These are phyloP conservation scores for Harpagus bidentatus DNA, from an alignment of 2,113 vertebrate genomes.

Conservation along the genomic window DNA sequence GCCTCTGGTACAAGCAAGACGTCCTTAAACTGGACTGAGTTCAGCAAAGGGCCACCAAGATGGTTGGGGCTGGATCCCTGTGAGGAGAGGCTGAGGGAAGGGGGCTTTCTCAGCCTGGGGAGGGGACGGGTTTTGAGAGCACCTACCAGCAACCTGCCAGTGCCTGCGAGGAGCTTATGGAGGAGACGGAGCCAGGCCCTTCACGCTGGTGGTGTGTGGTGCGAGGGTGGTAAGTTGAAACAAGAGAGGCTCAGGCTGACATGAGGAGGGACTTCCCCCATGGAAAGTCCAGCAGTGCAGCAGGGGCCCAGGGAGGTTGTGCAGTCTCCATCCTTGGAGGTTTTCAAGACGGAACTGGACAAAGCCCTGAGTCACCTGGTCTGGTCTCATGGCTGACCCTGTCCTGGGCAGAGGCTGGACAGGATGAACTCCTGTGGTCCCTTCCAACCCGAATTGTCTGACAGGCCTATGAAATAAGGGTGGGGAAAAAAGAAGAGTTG, in stretches of 20 bases:
- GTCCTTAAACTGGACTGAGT: too few species aligned
- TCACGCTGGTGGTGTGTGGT: rapidly evolving
- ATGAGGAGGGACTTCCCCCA: not conserved
- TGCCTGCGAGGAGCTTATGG: not conserved
- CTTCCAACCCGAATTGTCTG: not conserved
- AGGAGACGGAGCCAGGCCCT: not conserved
- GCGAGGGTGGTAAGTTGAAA: not conserved
- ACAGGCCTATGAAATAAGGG: not conserved
- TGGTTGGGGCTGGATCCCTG: not conserved
- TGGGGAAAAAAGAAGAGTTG: not conserved
- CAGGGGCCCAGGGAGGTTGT: too few species aligned
- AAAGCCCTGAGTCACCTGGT: not conserved
- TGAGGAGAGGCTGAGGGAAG: not conserved
- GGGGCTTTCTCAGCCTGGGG: not conserved
- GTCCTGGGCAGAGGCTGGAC: not conserved
- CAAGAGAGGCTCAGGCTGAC: not conserved
- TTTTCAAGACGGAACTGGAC: not conserved
- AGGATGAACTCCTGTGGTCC: not conserved
- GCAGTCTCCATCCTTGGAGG: not conserved
- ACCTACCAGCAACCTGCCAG: not conserved
- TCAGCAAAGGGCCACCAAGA: too few species aligned
- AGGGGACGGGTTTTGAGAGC: not conserved
- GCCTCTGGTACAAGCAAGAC: too few species aligned
- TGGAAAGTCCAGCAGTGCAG: not conserved
- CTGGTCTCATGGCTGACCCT: not conserved